Base-by-base conservation (phyloP, 2,888 invertebrate species). In the Electrophaes corylata region DNA sequence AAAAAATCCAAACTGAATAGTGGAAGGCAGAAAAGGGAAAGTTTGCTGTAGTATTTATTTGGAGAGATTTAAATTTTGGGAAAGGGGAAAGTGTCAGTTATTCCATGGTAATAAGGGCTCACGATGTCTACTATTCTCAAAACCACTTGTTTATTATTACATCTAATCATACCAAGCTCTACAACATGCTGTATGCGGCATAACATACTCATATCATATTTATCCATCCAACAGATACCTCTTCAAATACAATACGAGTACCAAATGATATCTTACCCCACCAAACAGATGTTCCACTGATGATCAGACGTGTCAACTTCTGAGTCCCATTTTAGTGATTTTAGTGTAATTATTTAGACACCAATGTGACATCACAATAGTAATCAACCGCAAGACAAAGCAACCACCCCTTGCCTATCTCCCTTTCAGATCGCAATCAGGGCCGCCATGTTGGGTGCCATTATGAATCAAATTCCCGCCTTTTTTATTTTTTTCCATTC, bases 381-480 rank as follows among this genome's bases (percentile, higher is more conserved):
- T 81, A 79, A 83, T 84, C 76, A 84, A 79, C 75, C 71, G 69
- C 83, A 84, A 86, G 83, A 84, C 85, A 87, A 88, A 86, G 79
- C 79, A 75, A 78, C 84, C 81, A 86, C 88, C 89, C 88, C 77
- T 75, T 72, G 76, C 74, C 23, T 86, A 88, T 87, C 87, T 84
- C 80, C 81, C 83, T 81, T 76, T 77, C 74, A 83, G 88, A 89
- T 90, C 86, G 81, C 88, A 88, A 88, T 90, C 89, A 88, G 79
- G 76, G 86, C 83, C 82, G 84, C 88, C 87, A 88, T 88, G 82
- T 87, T 86, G 83, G 83, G 81, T 79, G 83, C 81, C 88, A 88
- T 89, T 88, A 88, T 84, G 87, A 88, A 88, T 88, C 86, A 84
- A 88, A 88, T 84, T 86, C 86, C 86, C 86, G 86, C 88, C 82